A percentile compares a stretch with the other conserved stretches of the same genome.
These are phyloP conservation scores for Tipula helvola DNA, from an alignment of 2,888 invertebrate species.

Conservation along the genomic window DNA sequence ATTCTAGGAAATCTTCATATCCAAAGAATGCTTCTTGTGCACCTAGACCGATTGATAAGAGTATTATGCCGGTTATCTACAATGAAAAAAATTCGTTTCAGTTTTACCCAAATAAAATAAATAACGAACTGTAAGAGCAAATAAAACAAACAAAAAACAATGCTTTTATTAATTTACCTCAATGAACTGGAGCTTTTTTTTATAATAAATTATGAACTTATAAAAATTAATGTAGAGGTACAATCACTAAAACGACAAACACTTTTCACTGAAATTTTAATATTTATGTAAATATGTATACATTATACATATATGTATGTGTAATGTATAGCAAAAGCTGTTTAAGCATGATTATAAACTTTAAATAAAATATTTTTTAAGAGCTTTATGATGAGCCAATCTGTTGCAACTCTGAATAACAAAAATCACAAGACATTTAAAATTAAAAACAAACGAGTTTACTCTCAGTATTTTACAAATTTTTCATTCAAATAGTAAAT, in stretches of 20 bases:
- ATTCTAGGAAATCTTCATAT: conserved; percentile 54
- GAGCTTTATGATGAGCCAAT: conserved; percentile 24
- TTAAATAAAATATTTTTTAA: conserved; percentile 25
- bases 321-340: not conserved
- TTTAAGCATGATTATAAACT: conserved; percentile 25
- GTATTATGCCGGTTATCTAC: conserved; percentile 68
- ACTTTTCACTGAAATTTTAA: not conserved
- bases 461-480: too few relatives aligned
- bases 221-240: conserved; percentile 28
- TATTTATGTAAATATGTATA: not conserved
- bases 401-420: too few relatives aligned
- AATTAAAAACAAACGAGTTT: too few relatives aligned
- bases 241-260: not conserved
- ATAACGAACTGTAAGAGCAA: not conserved
- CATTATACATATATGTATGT: too few relatives aligned
- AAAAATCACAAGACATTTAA: too few relatives aligned
- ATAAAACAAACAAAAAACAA: not conserved
- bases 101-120: not conserved
- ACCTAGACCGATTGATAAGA: conserved; percentile 61
- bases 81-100: conserved; percentile 24
- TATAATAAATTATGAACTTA: not conserved
- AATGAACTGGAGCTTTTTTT: not conserved
- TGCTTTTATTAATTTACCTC: not conserved
- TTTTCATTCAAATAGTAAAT: too few relatives aligned
- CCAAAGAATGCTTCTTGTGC: conserved; percentile 51